Evolutionary conservation across 2,113 vertebrate species (phyloP).

Genomic region (Hippolais icterina): DNA sequence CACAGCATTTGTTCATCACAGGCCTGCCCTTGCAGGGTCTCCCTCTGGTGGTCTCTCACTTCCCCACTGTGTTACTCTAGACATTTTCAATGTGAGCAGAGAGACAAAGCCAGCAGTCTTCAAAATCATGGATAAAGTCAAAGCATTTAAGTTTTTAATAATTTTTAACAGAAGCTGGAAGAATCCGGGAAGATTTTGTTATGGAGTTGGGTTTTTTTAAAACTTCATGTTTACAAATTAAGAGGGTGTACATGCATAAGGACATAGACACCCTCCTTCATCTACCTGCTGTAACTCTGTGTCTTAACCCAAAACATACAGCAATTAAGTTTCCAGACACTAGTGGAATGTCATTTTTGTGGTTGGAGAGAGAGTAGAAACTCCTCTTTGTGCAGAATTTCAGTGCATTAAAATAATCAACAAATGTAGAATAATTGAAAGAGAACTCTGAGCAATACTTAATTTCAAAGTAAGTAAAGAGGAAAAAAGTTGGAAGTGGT

Average conservation of each 20-base stretch:
- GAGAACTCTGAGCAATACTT: background rate
- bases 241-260: background rate
- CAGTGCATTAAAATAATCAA: background rate
- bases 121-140: background rate
- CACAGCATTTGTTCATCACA: background rate
- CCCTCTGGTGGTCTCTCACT: background rate
- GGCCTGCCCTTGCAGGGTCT: background rate
- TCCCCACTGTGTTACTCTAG: background rate
- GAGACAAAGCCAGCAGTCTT: background rate
- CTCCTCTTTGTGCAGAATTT: background rate
- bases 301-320: background rate
- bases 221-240: background rate
- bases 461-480: background rate
- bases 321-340: background rate
- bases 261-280: background rate
- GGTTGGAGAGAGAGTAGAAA: background rate
- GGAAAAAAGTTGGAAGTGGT: background rate
- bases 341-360: background rate
- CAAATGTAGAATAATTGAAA: background rate
- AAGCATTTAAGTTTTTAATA: background rate
- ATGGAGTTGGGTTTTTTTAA: background rate
- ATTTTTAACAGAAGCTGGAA: background rate
- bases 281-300: rapidly evolving
- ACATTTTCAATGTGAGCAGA: background rate
- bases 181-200: background rate